These are phyloP conservation scores for Cynaeus angustus DNA, from an alignment of 2,888 invertebrate genomes.

Conservation along the genomic window DNA sequence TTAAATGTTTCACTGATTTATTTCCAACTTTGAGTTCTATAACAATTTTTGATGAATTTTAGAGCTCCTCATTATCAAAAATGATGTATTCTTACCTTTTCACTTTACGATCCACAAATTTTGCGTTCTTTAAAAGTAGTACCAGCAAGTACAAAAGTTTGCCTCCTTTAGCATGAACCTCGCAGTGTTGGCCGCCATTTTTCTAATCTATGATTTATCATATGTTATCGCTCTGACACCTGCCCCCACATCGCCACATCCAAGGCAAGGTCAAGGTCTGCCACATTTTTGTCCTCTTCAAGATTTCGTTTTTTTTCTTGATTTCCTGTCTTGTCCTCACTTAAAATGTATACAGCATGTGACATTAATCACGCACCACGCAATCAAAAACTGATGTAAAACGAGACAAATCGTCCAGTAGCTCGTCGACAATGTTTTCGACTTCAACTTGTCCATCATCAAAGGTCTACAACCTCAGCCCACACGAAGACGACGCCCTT, in stretches of 20 bases:
- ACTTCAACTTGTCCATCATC: conserved; percentile 18
- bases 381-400: conserved; percentile 25
- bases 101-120: too few species aligned
- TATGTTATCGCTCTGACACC: not conserved
- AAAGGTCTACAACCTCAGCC: conserved; percentile 38
- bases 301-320: conserved; percentile 2
- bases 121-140: too few species aligned
- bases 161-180: too few species aligned
- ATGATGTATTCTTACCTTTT: too few species aligned
- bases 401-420: conserved; percentile 16
- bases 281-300: conserved; percentile 5
- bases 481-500: conserved; percentile 29
- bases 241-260: not conserved
- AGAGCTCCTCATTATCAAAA: too few species aligned
- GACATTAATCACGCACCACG: conserved; percentile 27
- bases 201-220: too few species aligned
- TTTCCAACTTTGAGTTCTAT: too few species aligned
- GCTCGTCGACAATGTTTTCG: conserved; percentile 18
- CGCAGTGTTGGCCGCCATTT: too few species aligned
- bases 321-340: conserved; percentile 18
- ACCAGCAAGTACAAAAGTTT: too few species aligned
- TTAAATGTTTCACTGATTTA: too few species aligned
- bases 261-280: conserved; percentile 23
- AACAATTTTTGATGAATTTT: too few species aligned
- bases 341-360: conserved; percentile 3